Base-by-base conservation (phyloP, 2,888 invertebrate genomes). In the Arctia plantaginis region DNA sequence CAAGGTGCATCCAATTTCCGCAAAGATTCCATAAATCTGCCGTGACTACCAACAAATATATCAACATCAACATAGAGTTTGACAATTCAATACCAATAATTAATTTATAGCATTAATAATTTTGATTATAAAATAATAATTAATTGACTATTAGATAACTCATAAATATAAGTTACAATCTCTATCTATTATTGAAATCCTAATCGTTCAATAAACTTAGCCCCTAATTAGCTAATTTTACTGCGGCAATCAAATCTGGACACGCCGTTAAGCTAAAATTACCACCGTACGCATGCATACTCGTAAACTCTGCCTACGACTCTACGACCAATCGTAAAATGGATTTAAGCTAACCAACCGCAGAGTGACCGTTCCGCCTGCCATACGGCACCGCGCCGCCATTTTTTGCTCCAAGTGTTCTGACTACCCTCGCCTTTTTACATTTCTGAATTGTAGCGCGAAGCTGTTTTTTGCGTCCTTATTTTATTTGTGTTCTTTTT, bases 301-400 rank as follows among this genome's bases (percentile, higher is more conserved):
- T 71, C 76, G 68, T 83, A 80, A 82, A 86, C 59, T 75, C 73
- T 77, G 76, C 79, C 77, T 77, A 74, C 80, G 76, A 75, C 69
- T 76, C 77, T 76, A 74, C 82, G 77, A 77, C 72, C 78, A 79
- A 81, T 85, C 87, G 86, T 89, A 88, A 88, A 90, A 85, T 85
- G 82, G 86, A 85, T 86, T 90, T 89, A 89, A 89, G 89, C 90
- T 89, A 90, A 86, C 88, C 86, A 82, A 90, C 90, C 92, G 87
- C 92, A 91, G 76, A 68, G 81, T 79, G 83, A 78, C 80, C 80
- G 82, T 77, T n/a, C 84, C 89, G 89, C 86, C 81, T 82, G 87
- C 89, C 93, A 92, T 91, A 91, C 91, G 91, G 90, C 88, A 87
- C 89, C 55, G 13, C 27, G 23, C 62, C 64, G 67, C 20, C 80